These are phyloP conservation scores for Lithophane leautieri DNA, from an alignment of 2,888 invertebrate genomes.

Conservation along the genomic window DNA sequence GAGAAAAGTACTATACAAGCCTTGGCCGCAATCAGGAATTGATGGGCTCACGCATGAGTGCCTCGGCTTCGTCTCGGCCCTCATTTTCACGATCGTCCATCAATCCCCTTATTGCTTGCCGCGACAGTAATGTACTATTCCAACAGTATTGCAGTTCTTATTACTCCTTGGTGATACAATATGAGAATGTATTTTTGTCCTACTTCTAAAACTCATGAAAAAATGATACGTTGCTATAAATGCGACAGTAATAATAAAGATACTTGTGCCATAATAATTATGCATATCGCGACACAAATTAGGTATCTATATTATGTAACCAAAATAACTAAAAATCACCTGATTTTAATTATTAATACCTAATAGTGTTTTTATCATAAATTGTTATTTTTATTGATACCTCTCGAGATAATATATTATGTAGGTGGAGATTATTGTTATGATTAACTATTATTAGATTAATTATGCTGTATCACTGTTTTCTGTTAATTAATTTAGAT, in stretches of 20 bases:
- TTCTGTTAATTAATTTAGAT: neutral
- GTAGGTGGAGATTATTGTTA: neutral
- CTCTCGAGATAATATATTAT: constrained; percentile 5
- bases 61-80: too few relatives aligned
- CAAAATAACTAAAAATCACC: constrained; percentile 21
- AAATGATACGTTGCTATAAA: constrained; percentile 13
- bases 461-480: neutral
- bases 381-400: constrained; percentile 10
- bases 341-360: constrained; percentile 27
- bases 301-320: neutral
- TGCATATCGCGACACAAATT: neutral
- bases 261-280: neutral
- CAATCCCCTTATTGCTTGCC: too few relatives aligned
- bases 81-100: too few relatives aligned
- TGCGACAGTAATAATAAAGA: neutral
- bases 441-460: neutral
- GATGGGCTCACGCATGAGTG: too few relatives aligned
- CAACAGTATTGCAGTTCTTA: neutral
- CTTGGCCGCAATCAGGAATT: too few relatives aligned
- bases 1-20: too few relatives aligned
- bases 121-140: too few relatives aligned
- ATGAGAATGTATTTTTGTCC: constrained; percentile 3
- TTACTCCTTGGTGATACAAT: neutral
- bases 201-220: neutral
- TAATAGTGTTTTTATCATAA: constrained; percentile 6